Evolutionary conservation across 2,797 vertebrate species (phyloP), one percentile per base, ranked within the genome.

Genomic region (Crotalus adamanteus): DNA sequence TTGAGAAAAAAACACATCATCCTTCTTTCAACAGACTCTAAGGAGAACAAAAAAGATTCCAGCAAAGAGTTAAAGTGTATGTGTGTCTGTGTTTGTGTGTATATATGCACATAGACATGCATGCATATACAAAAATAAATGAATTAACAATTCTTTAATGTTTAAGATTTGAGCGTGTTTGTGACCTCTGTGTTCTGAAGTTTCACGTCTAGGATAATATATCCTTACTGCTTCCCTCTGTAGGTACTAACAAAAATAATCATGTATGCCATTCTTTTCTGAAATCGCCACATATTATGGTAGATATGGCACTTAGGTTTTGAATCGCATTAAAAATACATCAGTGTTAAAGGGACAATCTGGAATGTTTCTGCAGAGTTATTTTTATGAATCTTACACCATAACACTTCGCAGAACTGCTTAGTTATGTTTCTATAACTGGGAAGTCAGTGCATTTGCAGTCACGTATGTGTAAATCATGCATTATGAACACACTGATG

Each of bases 381-480:
- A 89, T 96, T 96, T 95, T 94, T 93, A 93, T 87, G 91, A 47
- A 89, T 87, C 91, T 95, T 92, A 92, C 57, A 91, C 7, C 55
- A 91, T 87, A 93, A 91, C 93, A 91, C 59, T 92, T 95, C 91
- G 88, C 90, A 95, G 73, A 86, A 95, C 96, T 63, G 93, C 92
- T 51, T 96, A 94, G 94, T 95, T 95, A 92, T 92, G 89, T 14
- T 95, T 92, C 90, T 95, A 55, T 95, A 91, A 93, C 92, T 94
- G 91, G 87, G 92, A 95, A 95, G 89, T 73, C 94, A 96, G 94
- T 60, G 94, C 93, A 89, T 91, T 95, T 26, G 0, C 85, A 93
- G 90, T 31, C 90, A 73, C 51, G n/a, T 94, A 90, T 95, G 94
- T 96, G 95, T 95, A 95, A 96, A 96, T 95, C 94, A 94, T 6